phyloP scores from a whole-genome alignment of 2,797 vertebrate species.

The Catostomus latipinnis region DNA sequence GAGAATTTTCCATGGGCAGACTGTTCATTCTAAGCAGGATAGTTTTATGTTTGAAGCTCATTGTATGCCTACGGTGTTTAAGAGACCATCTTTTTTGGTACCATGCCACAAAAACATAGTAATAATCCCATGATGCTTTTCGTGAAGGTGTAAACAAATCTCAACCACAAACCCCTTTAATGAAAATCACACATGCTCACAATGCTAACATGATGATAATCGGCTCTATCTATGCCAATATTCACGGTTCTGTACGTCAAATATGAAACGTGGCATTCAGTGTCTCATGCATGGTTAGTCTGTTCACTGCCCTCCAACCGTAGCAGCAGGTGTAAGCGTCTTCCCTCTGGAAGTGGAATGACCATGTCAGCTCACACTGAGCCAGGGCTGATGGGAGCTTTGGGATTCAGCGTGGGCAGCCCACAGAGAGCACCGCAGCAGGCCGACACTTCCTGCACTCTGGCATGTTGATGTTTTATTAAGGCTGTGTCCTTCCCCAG shows the following conservation, averaged over 20 bases:
- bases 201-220: conserved; percentile 9
- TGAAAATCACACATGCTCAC: neutral
- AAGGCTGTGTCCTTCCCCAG: conserved; percentile 53
- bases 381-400: conserved; percentile 47
- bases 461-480: conserved; percentile 66
- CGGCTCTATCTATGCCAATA: conserved; percentile 15
- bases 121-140: too few relatives aligned
- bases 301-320: conserved; percentile 17
- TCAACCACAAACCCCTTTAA: too few relatives aligned
- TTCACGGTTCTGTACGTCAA: conserved; percentile 7
- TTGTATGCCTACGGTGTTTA: too few relatives aligned
- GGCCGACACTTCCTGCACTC: conserved; percentile 43
- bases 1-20: too few relatives aligned
- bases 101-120: too few relatives aligned
- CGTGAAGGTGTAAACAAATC: too few relatives aligned
- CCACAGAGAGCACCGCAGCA: conserved; percentile 31
- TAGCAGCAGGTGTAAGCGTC: conserved; percentile 41
- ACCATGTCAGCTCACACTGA: conserved; percentile 43
- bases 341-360: conserved; percentile 45
- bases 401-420: conserved; percentile 53
- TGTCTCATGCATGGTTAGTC: neutral
- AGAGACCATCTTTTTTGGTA: too few relatives aligned
- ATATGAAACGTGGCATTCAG: conserved; percentile 6
- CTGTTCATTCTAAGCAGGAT: too few relatives aligned
- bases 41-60: too few relatives aligned